Evolutionary conservation across 2,888 invertebrate species (phyloP), one percentile per base, ranked within the genome.

Genomic region (Rambutsinella grinnellia): DNA sequence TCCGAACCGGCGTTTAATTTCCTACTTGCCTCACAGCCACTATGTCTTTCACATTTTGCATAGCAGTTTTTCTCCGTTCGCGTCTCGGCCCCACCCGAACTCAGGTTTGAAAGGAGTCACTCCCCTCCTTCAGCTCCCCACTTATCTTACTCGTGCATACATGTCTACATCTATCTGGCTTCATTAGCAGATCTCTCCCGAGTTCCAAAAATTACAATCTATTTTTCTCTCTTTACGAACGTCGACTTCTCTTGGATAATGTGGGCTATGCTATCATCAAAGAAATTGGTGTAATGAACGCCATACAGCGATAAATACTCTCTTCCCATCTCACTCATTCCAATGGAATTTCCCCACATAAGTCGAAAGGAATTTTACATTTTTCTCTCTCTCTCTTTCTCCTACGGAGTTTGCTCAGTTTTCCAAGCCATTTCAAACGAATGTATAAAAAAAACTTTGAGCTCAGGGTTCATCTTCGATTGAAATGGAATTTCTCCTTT

Each of bases 71-170:
- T 21, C 13, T 49, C 61, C 51, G 47, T 53, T 57, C 51, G 54
- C 67, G 67, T 75, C 75, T 75, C 75, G 75, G 62, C 75, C 75
- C 75, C 75, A 68, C 75, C 75, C 66, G 62, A 62, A 26, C 63
- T 17, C 46, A 61, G 68, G 62, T 68, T 75, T 57, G 27, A 51
- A 63, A 62, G 68, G 36, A 57, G 54, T 68, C 19, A 62, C 46
- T 51, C 58, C 36, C 75, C 75, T 62, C 68, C 75, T 57, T 54
- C 65, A 61, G 66, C 66, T 74, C 74, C 74, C 74, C 67, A 74
- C 74, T 46, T 47, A 67, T 21, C 67, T 74, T 74, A 74, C 67
- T 54, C 36, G 36, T 67, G 44, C 74, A 61, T 51, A 36, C n/a
- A n/a, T n/a, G n/a, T n/a, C 47, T 74, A 36, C 67, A 67, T 68